Evolutionary conservation across 2,113 vertebrate species (phyloP), one percentile per base, ranked within the genome.

Genomic region (Leptobrachium leishanense): DNA sequence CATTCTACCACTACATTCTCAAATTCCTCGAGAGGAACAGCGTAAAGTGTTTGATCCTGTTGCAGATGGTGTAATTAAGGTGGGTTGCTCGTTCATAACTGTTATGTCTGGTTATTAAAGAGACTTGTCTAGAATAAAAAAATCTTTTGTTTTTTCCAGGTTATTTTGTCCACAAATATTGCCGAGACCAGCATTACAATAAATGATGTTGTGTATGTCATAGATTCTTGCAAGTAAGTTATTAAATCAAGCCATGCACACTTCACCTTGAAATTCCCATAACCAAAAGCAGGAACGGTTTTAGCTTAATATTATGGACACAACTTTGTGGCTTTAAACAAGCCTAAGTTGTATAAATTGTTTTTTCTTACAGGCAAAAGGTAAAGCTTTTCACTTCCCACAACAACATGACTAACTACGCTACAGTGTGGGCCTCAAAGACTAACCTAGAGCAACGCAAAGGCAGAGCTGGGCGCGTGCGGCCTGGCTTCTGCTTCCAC

Each of bases 371-470:
- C 84, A 99, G 97, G 85, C 97, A 99, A 84, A 99, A 98, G 81
- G 95, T 97, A 86, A 99, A 99, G 84, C 88, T 99, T 13, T 98
- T 99, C 84, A 98, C 97, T 3, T 94, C 97, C 75, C 97, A 99
- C 84, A 99, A 98, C 87, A 99, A 98, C 75, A 98, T 99, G 96
- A 99, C 98, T 64, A 99, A 99, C 88, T 99, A 98, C 40, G 96
- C 97, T 81, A 99, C 96, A 0, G 97, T 99, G 0, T 99, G 98
- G 97, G 98, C 95, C 13, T 98, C 96, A 0, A 99, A 96, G 90
- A 99, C 98, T 66, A 98, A 97, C 82, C 86, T 99, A 83, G 97
- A 99, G 85, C 97, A 98, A 88, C 92, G 97, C 80, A 97, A 98
- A 42, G 97, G 97, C 0, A 89, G 97, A 66, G 97, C 97, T 0